Percentiles rank a stretch among this genome's conserved stretches.
phyloP scores from a whole-genome alignment of 2,888 invertebrate species.

The Arctia plantaginis region DNA sequence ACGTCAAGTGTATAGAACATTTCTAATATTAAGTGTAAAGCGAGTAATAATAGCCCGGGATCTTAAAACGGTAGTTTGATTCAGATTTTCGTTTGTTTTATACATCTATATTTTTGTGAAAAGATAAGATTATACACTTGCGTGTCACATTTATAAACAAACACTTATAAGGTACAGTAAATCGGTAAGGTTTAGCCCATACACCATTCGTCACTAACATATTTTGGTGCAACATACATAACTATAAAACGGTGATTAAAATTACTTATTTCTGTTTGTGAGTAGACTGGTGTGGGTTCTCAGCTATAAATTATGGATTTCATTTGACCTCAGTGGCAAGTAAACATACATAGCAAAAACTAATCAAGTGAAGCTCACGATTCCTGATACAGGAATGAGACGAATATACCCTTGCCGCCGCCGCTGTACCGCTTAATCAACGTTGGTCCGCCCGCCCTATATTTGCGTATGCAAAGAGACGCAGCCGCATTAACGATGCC shows the following conservation, averaged over 20 bases:
- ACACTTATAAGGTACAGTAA: no score
- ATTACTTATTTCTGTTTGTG: background rate
- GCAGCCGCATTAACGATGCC: conserved; percentile 86
- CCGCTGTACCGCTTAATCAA: conserved; percentile 84
- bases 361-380: conserved; percentile 75
- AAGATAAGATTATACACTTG: background rate
- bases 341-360: conserved; percentile 62
- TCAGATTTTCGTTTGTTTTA: background rate
- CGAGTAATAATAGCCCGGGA: background rate
- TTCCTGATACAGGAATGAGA: conserved; percentile 77
- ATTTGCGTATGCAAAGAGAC: conserved; percentile 87
- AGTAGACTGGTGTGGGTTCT: background rate
- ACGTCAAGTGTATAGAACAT: conserved; percentile 22
- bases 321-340: conserved; percentile 27
- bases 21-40: conserved; percentile 20
- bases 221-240: background rate
- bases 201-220: background rate
- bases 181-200: background rate
- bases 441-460: conserved; percentile 83
- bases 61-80: background rate
- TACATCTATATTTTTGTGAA: background rate
- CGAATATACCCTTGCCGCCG: conserved; percentile 62
- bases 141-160: no score
- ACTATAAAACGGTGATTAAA: background rate
- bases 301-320: background rate